Evolutionary conservation across 2,113 vertebrate genomes (phyloP), one percentile per base, ranked within the genome.

Genomic region (Garra rufa): DNA sequence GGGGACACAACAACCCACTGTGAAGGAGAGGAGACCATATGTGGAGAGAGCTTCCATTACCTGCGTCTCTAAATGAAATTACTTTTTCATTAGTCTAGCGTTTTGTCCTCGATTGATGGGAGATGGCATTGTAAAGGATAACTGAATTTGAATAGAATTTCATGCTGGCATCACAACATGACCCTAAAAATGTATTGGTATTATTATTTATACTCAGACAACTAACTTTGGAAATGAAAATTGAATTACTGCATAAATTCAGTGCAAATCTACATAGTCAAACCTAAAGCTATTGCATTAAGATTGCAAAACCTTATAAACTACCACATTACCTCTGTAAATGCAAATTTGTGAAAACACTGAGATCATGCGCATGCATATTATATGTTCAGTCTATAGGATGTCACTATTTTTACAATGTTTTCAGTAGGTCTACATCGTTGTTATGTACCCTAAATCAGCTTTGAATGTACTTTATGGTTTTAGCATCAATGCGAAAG

Each of bases 1-100:
- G 71, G 43, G 75, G 57, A 65, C 67, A 67, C 52, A 81, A 30
- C 84, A 80, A 61, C 44, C 61, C 24, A 69, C 48, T 8, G 71
- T 85, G 61, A 85, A 76, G 50, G 76, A 81, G 81, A 63, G 7
- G 26, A 85, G 75, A 71, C 67, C 52, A 28, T 44, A 50, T 43
- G 70, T 65, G 24, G 28, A 55, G 8, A 26, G 24, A 55, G n/a
- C 76, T 78, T 76, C 59, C 61, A 76, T 80, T 77, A 28, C 41
- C 70, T 78, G 30, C 71, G 55, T 61, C 48, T 73, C 50, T 11
- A 81, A 34, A 76, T 83, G n/a, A 77, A 57, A 46, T 77, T 71
- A 61, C 26, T 44, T 81, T n/a, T 73, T 65, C 75, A 75, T 81
- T 67, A 69, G 59, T 38, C 59, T 34, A 71, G 11, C 11, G 26